Percentiles rank a stretch among this genome's conserved stretches.
Conservation (phyloP, 2,888 invertebrate species). For the Acanthosepion esculentum region DNA sequence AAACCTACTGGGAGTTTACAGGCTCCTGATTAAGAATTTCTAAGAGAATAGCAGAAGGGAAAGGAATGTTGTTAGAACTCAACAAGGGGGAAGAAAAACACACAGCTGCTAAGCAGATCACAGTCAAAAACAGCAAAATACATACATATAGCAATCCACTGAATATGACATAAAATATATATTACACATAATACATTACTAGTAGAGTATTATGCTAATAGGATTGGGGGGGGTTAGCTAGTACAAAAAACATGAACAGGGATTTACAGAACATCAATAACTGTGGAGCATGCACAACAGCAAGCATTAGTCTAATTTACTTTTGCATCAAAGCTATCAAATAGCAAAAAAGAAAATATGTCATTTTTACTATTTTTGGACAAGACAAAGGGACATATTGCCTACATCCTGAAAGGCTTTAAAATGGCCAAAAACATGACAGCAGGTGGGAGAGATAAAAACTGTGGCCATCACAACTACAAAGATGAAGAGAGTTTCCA, state of each 20-base stretch:
- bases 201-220: too few species aligned
- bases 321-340: too few species aligned
- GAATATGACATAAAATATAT: background rate
- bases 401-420: too few species aligned
- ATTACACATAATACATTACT: background rate
- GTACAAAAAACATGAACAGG: background rate
- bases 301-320: background rate
- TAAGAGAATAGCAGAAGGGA: constrained; percentile 9
- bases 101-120: constrained; percentile 1
- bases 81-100: background rate
- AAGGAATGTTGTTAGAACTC: background rate
- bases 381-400: too few species aligned
- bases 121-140: background rate
- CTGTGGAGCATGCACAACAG: background rate
- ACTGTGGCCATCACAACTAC: too few species aligned
- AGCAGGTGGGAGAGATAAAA: background rate
- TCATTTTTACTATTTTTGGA: too few species aligned
- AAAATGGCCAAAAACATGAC: too few species aligned
- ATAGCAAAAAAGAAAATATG: too few species aligned
- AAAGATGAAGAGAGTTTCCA: too few species aligned
- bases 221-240: background rate
- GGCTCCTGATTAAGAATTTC: background rate
- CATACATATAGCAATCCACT: background rate
- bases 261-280: background rate
- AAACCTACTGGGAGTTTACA: background rate